Evolutionary conservation across 1,140 invertebrate species (phyloP), one percentile per base, ranked within the genome.

Genomic region (Magallana angulata): DNA sequence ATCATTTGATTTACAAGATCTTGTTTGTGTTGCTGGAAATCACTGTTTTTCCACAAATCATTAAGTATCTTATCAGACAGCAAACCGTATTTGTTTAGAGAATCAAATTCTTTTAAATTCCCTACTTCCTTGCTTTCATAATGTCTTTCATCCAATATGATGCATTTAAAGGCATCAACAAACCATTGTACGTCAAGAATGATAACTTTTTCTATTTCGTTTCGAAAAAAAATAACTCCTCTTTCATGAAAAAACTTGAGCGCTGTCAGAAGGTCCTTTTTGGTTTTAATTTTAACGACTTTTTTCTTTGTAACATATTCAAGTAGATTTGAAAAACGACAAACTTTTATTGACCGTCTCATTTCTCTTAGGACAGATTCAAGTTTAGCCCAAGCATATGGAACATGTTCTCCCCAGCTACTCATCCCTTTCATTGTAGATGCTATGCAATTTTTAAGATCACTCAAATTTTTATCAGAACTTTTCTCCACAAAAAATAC

Each of bases 171-270:
- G n/a, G 64, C 64, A 68, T 68, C 9, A 6, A 68, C 64, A 68
- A 68, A n/a, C 64, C 64, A 68, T n/a, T 68, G 64, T n/a, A 68
- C 64, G 30, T 68, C n/a, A 18, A 68, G 9, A 18, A 68, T 68
- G 64, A 68, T 68, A 24, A 68, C 30, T 18, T 68, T 68, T 68
- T 68, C 64, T 24, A 68, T 68, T 68, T 68, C 64, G n/a, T 18
- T 68, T 18, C 64, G 64, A 68, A 68, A 68, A 68, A 68, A 24
- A 8, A 68, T n/a, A 8, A 68, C 14, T n/a, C 64, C 64, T 68
- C n/a, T 68, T 7, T 68, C 64, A 68, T 68, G 64, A 8, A 68
- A 68, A 68, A 68, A 68, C 30, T 24, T 68, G n/a, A 68, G 5
- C 7, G 64, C 64, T 6, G 64, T 68, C 14, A 68, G 16, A 18